Conservation (phyloP, 2,797 vertebrate genomes). For the Falco peregrinus region DNA sequence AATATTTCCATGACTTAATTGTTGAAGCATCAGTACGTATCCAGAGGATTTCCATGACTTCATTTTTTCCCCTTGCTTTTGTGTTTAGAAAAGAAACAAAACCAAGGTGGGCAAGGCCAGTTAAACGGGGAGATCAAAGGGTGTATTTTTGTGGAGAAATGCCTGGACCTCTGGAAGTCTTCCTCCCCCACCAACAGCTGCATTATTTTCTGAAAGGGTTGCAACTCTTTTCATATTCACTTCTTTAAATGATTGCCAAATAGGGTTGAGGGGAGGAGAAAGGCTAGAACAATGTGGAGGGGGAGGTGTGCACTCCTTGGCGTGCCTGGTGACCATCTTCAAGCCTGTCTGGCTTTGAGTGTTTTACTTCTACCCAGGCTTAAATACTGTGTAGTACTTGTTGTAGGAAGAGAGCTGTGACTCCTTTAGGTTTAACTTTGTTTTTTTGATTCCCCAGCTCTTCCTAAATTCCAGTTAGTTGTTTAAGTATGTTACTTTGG, state of each 20-base stretch:
- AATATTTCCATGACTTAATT: neutral
- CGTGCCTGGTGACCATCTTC: neutral
- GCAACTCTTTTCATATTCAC: neutral
- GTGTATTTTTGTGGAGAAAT: neutral
- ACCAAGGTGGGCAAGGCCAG: neutral
- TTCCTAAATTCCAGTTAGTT: neutral
- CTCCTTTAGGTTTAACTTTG: neutral
- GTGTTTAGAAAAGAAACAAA: neutral
- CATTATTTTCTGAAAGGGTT: neutral
- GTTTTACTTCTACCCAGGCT: neutral
- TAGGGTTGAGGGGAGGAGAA: neutral
- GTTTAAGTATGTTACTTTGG: neutral
- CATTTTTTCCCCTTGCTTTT: neutral
- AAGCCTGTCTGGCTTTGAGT: neutral
- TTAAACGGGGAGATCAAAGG: neutral
- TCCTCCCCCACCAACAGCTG: neutral
- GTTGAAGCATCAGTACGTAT: neutral
- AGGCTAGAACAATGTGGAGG: rapidly evolving
- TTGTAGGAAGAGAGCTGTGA: neutral
- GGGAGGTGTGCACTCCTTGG: rapidly evolving
- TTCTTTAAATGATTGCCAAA: neutral
- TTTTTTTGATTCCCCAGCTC: neutral
- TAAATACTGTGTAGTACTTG: neutral
- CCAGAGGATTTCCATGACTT: neutral
- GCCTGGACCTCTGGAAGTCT: neutral